These are phyloP conservation scores for Progne subis DNA, from an alignment of 2,113 vertebrate genomes.

Conservation along the genomic window DNA sequence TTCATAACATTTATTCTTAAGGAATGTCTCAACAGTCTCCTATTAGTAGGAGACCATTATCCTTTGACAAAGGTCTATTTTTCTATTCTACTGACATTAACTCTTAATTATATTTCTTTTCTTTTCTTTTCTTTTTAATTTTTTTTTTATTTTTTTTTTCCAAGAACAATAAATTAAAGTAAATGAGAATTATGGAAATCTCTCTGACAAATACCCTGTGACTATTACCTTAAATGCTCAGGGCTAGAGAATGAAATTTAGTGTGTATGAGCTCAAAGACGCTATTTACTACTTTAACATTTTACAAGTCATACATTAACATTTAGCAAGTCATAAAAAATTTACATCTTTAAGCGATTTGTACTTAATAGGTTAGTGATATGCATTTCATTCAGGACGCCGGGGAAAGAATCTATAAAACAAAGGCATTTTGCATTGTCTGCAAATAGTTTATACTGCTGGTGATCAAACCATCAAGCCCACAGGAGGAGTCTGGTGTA, in stretches of 20 bases:
- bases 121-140: neutral
- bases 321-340: constrained; percentile 80
- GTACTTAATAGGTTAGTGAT: constrained; percentile 73
- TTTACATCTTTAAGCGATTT: constrained; percentile 79
- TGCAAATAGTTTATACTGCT: constrained; percentile 53
- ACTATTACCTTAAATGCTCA: constrained; percentile 71
- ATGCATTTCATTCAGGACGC: constrained; percentile 29
- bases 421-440: constrained; percentile 33
- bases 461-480: neutral
- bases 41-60: constrained; percentile 8
- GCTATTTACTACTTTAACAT: constrained; percentile 81
- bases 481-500: neutral
- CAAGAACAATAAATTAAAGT: constrained; percentile 58
- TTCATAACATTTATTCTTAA: constrained; percentile 65
- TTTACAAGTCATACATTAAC: constrained; percentile 81
- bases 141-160: neutral
- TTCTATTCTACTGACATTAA: constrained; percentile 45
- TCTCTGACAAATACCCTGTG: constrained; percentile 43
- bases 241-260: constrained; percentile 72
- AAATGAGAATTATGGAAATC: constrained; percentile 61
- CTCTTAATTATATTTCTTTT: constrained; percentile 45
- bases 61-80: constrained; percentile 18
- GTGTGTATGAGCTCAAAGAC: constrained; percentile 60
- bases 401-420: constrained; percentile 50
- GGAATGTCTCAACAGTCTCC: constrained; percentile 14